phyloP scores from a whole-genome alignment of 1,140 invertebrate genomes.

The Bombus fervidus region DNA sequence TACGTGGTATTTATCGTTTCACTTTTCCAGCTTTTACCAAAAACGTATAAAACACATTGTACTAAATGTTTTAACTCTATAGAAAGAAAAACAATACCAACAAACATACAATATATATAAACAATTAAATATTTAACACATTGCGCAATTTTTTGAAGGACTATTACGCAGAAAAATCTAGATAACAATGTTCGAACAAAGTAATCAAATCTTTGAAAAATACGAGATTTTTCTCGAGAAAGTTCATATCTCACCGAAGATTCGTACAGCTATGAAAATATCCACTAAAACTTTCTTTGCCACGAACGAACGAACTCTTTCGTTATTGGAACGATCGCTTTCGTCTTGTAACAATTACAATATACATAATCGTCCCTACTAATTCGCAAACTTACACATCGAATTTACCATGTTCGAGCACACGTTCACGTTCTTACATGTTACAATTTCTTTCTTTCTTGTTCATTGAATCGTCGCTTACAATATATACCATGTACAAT shows the following conservation, averaged over 20 bases:
- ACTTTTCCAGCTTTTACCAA: too few relatives aligned
- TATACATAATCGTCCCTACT: background rate
- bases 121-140: background rate
- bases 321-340: background rate
- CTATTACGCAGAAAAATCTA: background rate
- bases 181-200: background rate
- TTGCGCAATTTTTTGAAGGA: background rate
- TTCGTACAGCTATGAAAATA: background rate
- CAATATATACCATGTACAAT: background rate
- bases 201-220: background rate
- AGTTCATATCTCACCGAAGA: background rate
- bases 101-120: background rate
- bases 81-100: background rate
- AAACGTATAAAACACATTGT: too few relatives aligned
- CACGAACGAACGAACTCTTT: constrained; percentile 12
- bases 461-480: background rate
- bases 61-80: too few relatives aligned
- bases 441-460: background rate
- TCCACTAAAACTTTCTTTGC: too few relatives aligned
- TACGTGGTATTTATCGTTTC: too few relatives aligned
- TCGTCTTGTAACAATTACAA: background rate
- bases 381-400: background rate
- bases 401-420: constrained; percentile 2
- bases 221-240: background rate
- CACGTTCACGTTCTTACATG: background rate